Base-by-base conservation (phyloP, 2,113 vertebrate genomes). In the Boleophthalmus pectinirostris region DNA sequence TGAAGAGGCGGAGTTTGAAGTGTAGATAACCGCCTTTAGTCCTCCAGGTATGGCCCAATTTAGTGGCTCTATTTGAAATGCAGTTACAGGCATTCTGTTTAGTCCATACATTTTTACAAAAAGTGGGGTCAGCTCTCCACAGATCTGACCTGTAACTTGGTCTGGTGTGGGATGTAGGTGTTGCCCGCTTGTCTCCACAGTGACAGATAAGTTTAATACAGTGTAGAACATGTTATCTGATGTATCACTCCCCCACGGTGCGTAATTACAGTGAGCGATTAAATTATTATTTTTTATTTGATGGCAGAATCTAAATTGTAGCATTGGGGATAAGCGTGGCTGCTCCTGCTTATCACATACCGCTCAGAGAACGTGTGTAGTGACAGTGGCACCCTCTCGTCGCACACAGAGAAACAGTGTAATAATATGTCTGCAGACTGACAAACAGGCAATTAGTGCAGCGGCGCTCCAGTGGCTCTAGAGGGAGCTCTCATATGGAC, bases 251-350 rank as follows among this genome's bases (percentile, higher is more conserved):
- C 76, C 73, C n/a, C 74, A 72, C 46, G 33, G 57, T 61, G 70
- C 72, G 78, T 85, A 87, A 90, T 90, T 88, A 85, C 70, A 76
- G 69, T 70, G 79, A 58, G 60, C 81, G 33, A 67, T 67, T 49
- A 72, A 68, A 84, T 84, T 75, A 67, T 56, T 77, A 77, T 75
- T 76, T 56, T 79, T 60, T 82, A 70, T 60, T 83, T 72, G 70
- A 82, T 78, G 82, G 86, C 76, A 78, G 75, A 75, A 77, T 81
- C 80, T 64, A 68, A 79, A 82, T 88, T 85, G 90, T 78, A 86
- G 85, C 88, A 83, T 69, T 47, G 73, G 72, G 72, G 71, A 82
- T 74, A 84, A 84, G 77, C 81, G 70, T 77, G 78, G 83, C 86
- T 81, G 80, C 90, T 87, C 80, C 78, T 82, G 78, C 83, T 85